Percentiles rank a stretch among this genome's conserved stretches.
Conservation (phyloP, 2,888 invertebrate genomes). For the Melanotus villosus region DNA sequence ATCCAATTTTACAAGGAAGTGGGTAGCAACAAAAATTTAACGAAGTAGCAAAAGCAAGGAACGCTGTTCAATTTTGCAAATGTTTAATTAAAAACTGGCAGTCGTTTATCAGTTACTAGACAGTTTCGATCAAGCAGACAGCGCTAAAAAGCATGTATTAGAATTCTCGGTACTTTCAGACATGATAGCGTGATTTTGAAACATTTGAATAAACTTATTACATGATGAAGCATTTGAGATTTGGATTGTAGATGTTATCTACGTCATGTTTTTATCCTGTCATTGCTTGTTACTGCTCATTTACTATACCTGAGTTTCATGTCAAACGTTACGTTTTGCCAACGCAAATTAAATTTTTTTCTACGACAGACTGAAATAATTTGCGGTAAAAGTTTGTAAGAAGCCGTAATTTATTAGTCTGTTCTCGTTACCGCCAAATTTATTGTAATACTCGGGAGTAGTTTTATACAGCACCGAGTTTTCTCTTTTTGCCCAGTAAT, state of each 20-base stretch:
- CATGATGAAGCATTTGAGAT: constrained; percentile 30
- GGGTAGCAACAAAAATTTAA: too few relatives aligned
- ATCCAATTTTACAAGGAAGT: background rate
- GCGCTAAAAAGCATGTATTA: constrained; percentile 2
- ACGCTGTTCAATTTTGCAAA: too few relatives aligned
- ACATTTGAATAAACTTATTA: constrained; percentile 43
- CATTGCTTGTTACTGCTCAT: constrained; percentile 33
- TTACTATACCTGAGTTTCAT: constrained; percentile 1
- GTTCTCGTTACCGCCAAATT: background rate
- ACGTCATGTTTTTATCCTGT: constrained; percentile 33
- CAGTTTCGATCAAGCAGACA: background rate
- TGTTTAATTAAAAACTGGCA: too few relatives aligned
- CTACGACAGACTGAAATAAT: too few relatives aligned
- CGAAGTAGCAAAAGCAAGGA: too few relatives aligned
- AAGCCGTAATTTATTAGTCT: background rate
- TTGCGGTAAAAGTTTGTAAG: background rate
- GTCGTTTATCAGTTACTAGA: background rate
- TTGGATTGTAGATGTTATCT: constrained; percentile 34
- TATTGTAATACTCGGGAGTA: too few relatives aligned
- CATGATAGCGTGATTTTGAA: constrained; percentile 37
- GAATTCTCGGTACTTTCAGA: constrained; percentile 23
- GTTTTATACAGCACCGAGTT: too few relatives aligned
- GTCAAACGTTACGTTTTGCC: background rate
- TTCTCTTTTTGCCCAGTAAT: too few relatives aligned
- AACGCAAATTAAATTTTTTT: background rate